Base-by-base conservation (phyloP, 1,140 invertebrate species). In the Solenopsis invicta region DNA sequence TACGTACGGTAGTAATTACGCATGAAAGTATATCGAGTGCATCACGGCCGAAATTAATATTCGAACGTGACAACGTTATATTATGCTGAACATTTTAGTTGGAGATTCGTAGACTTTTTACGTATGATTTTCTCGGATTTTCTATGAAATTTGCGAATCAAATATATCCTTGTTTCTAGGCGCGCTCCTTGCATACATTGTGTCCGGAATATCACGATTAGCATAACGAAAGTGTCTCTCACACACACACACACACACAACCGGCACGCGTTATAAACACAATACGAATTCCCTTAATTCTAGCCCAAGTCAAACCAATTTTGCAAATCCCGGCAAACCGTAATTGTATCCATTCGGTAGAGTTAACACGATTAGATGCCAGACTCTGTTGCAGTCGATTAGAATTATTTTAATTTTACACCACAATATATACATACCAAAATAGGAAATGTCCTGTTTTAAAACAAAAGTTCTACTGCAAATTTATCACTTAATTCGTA, bases 381-480 rank as follows among this genome's bases (percentile, higher is more conserved):
- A 82, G 64, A 37, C 48, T 86, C 34, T 56, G 59, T 85, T 71
- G 75, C 75, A 61, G n/a, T 62, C 54, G 52, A 77, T 71, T 37
- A 86, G 50, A 52, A 75, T 81, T 74, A 48, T 62, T 69, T 69
- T 59, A 64, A 34, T 87, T 59, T 61, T 77, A 88, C 69, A 81
- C 50, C 59, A 81, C 71, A 81, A 69, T 50, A 48, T 84, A 81
- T 59, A 85, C 59, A 76, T 54, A 89, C 67, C 24, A 82, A 50
- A 50, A 87, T 90, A 92, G 88, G 88, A 80, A 91, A 87, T 89
- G 67, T 59, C 88, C 92, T 85, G 75, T 89, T 90, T 92, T 21
- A 92, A 92, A 92, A 92, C 87, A 62, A 89, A 91, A 89, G 94
- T 95, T 95, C 94, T 95, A 95, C 95, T 95, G 95, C 95, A 95